Conservation (phyloP, 2,888 invertebrate species). For the Erebia epiphron region DNA sequence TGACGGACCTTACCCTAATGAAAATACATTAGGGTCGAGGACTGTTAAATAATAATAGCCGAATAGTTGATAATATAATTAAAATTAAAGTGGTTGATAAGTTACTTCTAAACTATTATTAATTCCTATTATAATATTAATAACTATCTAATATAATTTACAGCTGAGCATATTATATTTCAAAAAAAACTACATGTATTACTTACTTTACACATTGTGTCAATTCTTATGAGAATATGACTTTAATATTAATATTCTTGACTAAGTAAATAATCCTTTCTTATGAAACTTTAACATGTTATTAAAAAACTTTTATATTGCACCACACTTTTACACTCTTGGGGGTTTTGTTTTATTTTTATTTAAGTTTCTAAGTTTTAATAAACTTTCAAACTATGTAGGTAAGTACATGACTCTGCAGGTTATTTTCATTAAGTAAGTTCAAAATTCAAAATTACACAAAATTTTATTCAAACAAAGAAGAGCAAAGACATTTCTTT, state of each 20-base stretch:
- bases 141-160: background rate
- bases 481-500: background rate
- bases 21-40: background rate
- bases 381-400: constrained; percentile 2
- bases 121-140: background rate
- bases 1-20: background rate
- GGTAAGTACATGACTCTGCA: no score
- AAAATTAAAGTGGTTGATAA: no score
- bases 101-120: background rate
- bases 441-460: background rate
- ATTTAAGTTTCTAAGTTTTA: constrained; percentile 8
- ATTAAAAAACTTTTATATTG: constrained; percentile 16
- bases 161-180: no score
- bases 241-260: background rate
- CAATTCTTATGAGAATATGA: constrained; percentile 1
- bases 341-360: constrained; percentile 11
- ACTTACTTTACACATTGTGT: background rate
- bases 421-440: background rate
- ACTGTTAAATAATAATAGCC: background rate
- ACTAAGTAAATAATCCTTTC: constrained; percentile 7
- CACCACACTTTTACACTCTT: constrained; percentile 10
- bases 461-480: background rate
- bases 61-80: no score
- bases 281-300: constrained; percentile 11
- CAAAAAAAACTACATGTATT: no score